Conservation (phyloP, 2,113 vertebrate species). For the Zosterops hypoxanthus region DNA sequence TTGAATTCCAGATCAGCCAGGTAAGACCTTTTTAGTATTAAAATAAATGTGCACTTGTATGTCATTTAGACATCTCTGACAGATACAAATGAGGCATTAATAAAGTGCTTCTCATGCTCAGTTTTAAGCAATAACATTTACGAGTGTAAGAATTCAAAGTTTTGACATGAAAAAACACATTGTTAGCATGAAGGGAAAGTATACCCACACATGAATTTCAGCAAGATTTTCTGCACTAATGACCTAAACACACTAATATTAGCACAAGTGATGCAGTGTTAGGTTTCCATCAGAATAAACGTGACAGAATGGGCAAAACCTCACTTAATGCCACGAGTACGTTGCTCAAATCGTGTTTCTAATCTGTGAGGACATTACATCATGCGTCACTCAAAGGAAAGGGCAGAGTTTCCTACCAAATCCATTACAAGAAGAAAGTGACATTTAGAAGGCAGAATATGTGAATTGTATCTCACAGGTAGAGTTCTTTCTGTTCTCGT, state of each 20-base stretch:
- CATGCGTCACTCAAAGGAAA: constrained; percentile 79
- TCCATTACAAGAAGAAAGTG: constrained; percentile 71
- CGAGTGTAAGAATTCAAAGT: background rate
- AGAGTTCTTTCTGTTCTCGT: constrained; percentile 65
- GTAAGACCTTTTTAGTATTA: background rate
- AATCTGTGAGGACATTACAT: constrained; percentile 72
- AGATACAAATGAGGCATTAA: background rate
- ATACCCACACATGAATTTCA: background rate
- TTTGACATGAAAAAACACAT: background rate
- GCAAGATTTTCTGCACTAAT: constrained; percentile 10
- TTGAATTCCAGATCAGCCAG: background rate
- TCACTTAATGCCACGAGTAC: constrained; percentile 14
- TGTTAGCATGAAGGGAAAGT: background rate
- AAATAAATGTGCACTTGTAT: background rate
- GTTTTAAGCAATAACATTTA: background rate
- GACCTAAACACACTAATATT: constrained; percentile 48
- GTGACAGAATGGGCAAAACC: constrained; percentile 50
- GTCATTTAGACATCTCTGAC: background rate
- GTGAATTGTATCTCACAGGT: constrained; percentile 61
- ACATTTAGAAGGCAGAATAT: constrained; percentile 66
- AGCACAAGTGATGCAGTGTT: constrained; percentile 34
- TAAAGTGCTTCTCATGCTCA: background rate
- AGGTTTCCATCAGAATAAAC: constrained; percentile 24
- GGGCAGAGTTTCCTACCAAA: constrained; percentile 77
- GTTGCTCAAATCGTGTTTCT: constrained; percentile 60